Evolutionary conservation across 2,113 vertebrate genomes (phyloP), one percentile per base, ranked within the genome.

Genomic region (Plestiodon gilberti): DNA sequence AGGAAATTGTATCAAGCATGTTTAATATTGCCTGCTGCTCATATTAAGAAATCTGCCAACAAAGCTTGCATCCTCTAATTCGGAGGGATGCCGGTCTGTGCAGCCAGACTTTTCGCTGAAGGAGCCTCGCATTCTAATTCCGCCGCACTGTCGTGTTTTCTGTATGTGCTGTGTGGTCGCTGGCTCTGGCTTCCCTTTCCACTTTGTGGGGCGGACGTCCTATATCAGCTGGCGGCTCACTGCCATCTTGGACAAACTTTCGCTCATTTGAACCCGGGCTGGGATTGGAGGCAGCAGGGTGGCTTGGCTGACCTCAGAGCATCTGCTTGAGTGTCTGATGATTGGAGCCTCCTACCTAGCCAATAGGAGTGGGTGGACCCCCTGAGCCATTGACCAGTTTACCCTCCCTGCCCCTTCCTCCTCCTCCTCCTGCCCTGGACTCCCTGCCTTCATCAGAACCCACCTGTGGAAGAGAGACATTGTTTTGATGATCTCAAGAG

Each of bases 81-180:
- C 43, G 23, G 3, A 22, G 33, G 23, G 91, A 91, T 90, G 93
- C 90, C 93, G 94, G 93, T 3, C 8, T 22, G 25, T 22, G 89
- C 92, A 92, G 92, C 90, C 93, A 90, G 92, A 86, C 92, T 87
- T 92, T 91, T 95, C 90, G 91, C 91, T 95, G 93, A 94, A 93
- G 90, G 93, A 93, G 89, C 88, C 89, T 93, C 90, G 92, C 92
- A 93, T 94, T n/a, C n/a, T n/a, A n/a, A n/a, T n/a, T n/a, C n/a
- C n/a, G n/a, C n/a, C n/a, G n/a, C n/a, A n/a, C n/a, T n/a, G n/a
- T n/a, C n/a, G n/a, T n/a, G n/a, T n/a, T n/a, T n/a, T n/a, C n/a
- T n/a, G n/a, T n/a, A n/a, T n/a, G n/a, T n/a, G n/a, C n/a, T n/a
- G n/a, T n/a, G n/a, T n/a, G n/a, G n/a, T n/a, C n/a, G n/a, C n/a